Evolutionary conservation across 1,140 invertebrate species (phyloP).

Genomic region (Drosophila repleta): DNA sequence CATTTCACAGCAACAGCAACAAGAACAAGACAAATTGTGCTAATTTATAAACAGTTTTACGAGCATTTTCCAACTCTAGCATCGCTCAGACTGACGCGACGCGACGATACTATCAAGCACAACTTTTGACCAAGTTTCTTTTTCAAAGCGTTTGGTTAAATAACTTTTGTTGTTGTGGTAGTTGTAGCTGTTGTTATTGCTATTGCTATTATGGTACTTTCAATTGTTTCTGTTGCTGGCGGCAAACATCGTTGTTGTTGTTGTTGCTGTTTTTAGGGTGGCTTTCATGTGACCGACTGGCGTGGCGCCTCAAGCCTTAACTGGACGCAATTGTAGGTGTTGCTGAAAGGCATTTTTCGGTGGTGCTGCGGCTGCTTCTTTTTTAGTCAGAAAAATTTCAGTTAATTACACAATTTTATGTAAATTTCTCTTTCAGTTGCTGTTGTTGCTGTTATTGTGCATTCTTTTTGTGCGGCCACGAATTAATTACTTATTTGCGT

Average conservation of each 20-base stretch:
- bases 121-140: slow-evolving; percentile 72
- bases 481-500: slow-evolving; percentile 80
- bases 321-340: slow-evolving; percentile 61
- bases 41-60: slow-evolving; percentile 61
- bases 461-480: slow-evolving; percentile 68
- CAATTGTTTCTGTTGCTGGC: slow-evolving; percentile 49
- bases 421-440: slow-evolving; percentile 72
- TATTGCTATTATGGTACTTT: slow-evolving; percentile 25
- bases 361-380: slow-evolving; percentile 24
- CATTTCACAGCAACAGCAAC: slow-evolving; percentile 21
- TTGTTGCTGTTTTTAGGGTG: slow-evolving; percentile 26
- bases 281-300: slow-evolving; percentile 49
- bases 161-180: slow-evolving; percentile 64
- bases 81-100: slow-evolving; percentile 1
- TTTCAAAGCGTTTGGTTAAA: slow-evolving; percentile 60
- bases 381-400: slow-evolving; percentile 45
- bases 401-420: slow-evolving; percentile 80
- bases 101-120: slow-evolving; percentile 57
- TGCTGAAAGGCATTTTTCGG: slow-evolving; percentile 55
- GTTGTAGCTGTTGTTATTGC: slow-evolving; percentile 29
- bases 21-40: slow-evolving; percentile 50
- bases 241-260: slow-evolving; percentile 31
- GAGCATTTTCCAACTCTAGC: slow-evolving; percentile 41
- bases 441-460: slow-evolving; percentile 40
- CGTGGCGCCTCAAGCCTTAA: slow-evolving; percentile 23